These are phyloP conservation scores for Drosophila tropicalis DNA, from an alignment of 1,140 invertebrate genomes.

Conservation along the genomic window DNA sequence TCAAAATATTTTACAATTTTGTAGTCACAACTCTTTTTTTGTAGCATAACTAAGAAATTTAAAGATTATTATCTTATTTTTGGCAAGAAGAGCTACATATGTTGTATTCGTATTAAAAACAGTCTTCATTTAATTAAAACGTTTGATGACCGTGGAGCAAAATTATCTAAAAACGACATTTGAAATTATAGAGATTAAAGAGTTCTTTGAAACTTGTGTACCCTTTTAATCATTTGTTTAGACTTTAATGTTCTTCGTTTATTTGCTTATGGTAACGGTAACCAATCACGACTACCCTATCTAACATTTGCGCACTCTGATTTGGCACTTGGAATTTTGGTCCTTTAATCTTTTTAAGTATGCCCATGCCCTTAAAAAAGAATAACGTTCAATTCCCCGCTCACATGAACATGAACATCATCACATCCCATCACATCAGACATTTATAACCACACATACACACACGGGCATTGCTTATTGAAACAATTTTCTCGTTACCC, in stretches of 20 bases:
- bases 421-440: slow-evolving; percentile 6
- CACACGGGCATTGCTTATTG: neutral
- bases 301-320: neutral
- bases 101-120: no score
- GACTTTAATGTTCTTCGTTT: no score
- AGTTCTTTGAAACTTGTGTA: no score
- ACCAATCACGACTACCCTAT: neutral
- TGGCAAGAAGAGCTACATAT: no score
- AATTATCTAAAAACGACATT: no score
- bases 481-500: slow-evolving; percentile 11
- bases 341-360: slow-evolving; percentile 14
- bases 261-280: neutral
- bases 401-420: slow-evolving; percentile 7
- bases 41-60: no score
- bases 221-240: no score
- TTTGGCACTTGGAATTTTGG: neutral
- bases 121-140: no score
- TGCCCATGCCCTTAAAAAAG: neutral
- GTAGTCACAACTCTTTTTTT: neutral
- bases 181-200: no score
- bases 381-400: neutral
- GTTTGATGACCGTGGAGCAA: no score
- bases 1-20: neutral
- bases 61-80: no score
- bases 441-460: slow-evolving; percentile 5